phyloP scores from a whole-genome alignment of 2,797 vertebrate species.

The Enoplosus armatus region DNA sequence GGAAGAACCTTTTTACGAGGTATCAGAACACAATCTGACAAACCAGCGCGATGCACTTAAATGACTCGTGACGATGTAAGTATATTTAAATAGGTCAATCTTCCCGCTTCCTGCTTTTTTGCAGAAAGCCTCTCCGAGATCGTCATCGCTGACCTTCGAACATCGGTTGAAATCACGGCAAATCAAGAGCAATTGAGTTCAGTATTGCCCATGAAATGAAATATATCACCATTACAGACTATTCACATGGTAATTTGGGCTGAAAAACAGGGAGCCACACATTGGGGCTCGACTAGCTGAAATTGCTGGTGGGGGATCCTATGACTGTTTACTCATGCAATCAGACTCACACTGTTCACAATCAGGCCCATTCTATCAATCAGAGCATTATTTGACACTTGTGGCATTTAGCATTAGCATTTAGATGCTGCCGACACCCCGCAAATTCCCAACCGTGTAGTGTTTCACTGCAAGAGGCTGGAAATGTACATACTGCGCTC shows the following conservation, averaged over 20 bases:
- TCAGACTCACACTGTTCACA: constrained; percentile 77
- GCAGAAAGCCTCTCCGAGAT: constrained; percentile 11
- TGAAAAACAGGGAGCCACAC: constrained; percentile 15
- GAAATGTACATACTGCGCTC: neutral
- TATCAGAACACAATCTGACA: neutral
- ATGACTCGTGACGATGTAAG: neutral
- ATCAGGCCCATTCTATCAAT: constrained; percentile 74
- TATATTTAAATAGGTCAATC: constrained; percentile 22
- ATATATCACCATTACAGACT: constrained; percentile 62
- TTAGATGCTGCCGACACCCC: constrained; percentile 33
- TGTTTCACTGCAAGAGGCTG: constrained; percentile 14
- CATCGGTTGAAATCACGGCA: constrained; percentile 30
- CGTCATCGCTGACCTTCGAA: constrained; percentile 54
- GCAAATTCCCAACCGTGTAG: neutral
- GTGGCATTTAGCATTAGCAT: constrained; percentile 59
- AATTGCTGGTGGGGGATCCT: constrained; percentile 60
- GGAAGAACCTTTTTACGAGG: neutral
- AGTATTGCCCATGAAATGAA: constrained; percentile 34
- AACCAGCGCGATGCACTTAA: neutral
- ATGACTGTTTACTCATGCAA: constrained; percentile 68
- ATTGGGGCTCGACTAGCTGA: constrained; percentile 29
- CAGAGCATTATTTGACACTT: constrained; percentile 56
- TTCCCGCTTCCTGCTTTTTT: constrained; percentile 22
- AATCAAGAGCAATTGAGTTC: constrained; percentile 66
- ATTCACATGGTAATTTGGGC: constrained; percentile 61